Evolutionary conservation across 2,888 invertebrate species (phyloP), one percentile per base, ranked within the genome.

Genomic region (Parnassius glacialis): DNA sequence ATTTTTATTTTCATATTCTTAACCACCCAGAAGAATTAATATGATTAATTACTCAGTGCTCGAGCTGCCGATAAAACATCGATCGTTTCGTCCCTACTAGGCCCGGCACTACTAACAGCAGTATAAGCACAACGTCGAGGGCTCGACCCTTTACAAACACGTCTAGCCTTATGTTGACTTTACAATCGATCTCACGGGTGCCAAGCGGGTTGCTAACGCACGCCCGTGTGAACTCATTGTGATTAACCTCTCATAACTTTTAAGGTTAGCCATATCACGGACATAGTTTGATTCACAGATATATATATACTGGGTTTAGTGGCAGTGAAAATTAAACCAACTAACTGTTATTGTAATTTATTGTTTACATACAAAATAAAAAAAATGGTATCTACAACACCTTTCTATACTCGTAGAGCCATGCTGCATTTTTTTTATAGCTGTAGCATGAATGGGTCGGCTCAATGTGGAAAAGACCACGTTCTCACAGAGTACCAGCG

Each of bases 211-310:
- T 61, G 68, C 62, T 64, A 66, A 68, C 68, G 57, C 64, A 61
- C 67, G 67, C 62, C 60, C 71, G 69, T 70, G 72, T 70, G 72
- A 70, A 70, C 67, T 62, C 59, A 60, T 68, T 57, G 61, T 61
- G 59, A 63, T 62, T 66, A 66, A 62, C 59, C 58, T 62, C 64
- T 48, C 64, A 61, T 64, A 57, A 64, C 50, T 57, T 55, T 25
- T 44, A 57, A 57, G 56, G 55, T 58, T 52, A 61, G 44, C 9
- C 48, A 45, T 51, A 11, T 43, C 10, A 45, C n/a, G 51, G 34
- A 43, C 50, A 25, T 48, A 54, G 20, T 53, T 57, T 54, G 34
- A 7, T 34, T 3, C 5, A 34, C 7, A 34, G 34, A 34, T 34
- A 34, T 7, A 25, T 25, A 3, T n/a, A n/a, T 34, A 34, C 34